Evolutionary conservation across 2,888 invertebrate genomes (phyloP), one percentile per base, ranked within the genome.

Genomic region (Carterocephalus palaemon): DNA sequence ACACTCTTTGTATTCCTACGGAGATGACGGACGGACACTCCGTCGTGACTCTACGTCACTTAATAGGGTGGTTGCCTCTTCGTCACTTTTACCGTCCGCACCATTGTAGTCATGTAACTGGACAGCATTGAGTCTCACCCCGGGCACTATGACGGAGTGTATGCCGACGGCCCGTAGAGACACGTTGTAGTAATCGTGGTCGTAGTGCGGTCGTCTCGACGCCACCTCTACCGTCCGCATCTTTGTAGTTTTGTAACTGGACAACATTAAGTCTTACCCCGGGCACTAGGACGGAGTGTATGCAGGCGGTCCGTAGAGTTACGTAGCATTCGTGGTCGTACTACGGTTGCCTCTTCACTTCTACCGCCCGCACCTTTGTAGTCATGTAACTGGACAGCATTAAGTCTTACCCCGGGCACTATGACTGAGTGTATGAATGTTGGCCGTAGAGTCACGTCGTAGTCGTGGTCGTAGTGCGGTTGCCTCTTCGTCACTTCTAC

Each of bases 211-310:
- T 1, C 6, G 36, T 0, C 38, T 7, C 85, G 84, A 85, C 0
- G 23, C 41, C 1, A 75, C 75, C 2, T 17, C 42, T 4, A n/a
- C n/a, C n/a, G n/a, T n/a, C n/a, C n/a, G n/a, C n/a, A n/a, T n/a
- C 6, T 8, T 9, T 7, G 7, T 38, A 26, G 9, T 8, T 15
- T 1, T n/a, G 28, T 36, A 34, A n/a, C 8, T 26, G 2, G 19
- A 15, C 2, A n/a, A 16, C 38, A n/a, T n/a, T 39, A 12, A 22
- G 6, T 53, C 75, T 68, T 55, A 83, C 83, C 62, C 76, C 75
- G 1, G 64, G 41, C 1, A 72, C 32, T 1, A 48, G 29, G 0
- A 52, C 7, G 7, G 41, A 57, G n/a, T 46, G 49, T 1, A 26
- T 45, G 3, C 13, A 2, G 2, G 54, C 50, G 0, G 66, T 52